phyloP scores from a whole-genome alignment of 2,888 invertebrate species.

The Lampropteryx suffumata region DNA sequence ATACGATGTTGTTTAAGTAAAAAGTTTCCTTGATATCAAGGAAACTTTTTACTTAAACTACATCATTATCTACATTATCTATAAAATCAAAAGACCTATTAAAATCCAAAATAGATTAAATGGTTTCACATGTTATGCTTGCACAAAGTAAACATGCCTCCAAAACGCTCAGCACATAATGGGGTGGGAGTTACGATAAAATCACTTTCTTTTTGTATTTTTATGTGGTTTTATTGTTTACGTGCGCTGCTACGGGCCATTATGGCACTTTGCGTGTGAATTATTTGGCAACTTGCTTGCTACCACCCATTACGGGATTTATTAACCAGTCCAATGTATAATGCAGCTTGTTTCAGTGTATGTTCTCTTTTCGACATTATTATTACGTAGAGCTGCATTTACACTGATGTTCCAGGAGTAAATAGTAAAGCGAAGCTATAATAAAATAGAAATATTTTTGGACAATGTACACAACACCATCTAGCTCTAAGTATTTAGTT shows the following conservation, averaged over 20 bases:
- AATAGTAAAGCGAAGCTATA: too few relatives aligned
- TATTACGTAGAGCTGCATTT: neutral
- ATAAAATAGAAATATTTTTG: too few relatives aligned
- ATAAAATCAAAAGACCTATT: too few relatives aligned
- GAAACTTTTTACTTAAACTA: too few relatives aligned
- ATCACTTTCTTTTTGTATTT: constrained; percentile 62
- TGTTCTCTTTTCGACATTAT: constrained; percentile 8
- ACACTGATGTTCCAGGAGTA: neutral
- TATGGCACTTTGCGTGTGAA: constrained; percentile 69
- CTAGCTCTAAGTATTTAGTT: too few relatives aligned
- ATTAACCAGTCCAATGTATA: constrained; percentile 48
- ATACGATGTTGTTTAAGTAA: too few relatives aligned
- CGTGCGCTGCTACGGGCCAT: constrained; percentile 57
- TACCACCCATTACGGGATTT: constrained; percentile 66
- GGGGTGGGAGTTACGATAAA: constrained; percentile 33
- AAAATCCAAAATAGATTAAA: too few relatives aligned
- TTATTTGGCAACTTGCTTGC: constrained; percentile 69
- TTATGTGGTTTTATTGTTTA: constrained; percentile 74
- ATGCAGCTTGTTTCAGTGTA: constrained; percentile 14
- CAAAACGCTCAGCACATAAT: constrained; percentile 14
- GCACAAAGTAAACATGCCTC: constrained; percentile 5
- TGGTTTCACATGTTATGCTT: constrained; percentile 10
- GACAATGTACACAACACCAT: too few relatives aligned
- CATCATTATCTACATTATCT: too few relatives aligned
- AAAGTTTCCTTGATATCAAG: too few relatives aligned